Evolutionary conservation across 2,797 vertebrate genomes (phyloP).

Genomic region (Thaleichthys pacificus): DNA sequence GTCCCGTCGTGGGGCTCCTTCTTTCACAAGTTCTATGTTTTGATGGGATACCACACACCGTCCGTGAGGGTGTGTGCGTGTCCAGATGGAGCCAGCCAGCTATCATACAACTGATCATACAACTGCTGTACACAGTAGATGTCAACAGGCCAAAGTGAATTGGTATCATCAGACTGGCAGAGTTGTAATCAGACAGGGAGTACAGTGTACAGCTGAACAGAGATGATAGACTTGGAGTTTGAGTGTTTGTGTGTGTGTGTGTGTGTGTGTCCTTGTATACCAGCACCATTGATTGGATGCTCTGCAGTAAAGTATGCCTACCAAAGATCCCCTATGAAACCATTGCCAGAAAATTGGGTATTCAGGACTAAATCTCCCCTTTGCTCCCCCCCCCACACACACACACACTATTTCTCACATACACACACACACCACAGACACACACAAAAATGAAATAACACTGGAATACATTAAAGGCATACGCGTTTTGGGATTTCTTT

Average conservation of each 20-base stretch:
- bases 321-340: conserved; percentile 61
- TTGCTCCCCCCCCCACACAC: not conserved
- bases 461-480: no score
- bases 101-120: no score
- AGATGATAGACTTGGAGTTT: not conserved
- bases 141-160: not conserved
- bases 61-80: not conserved
- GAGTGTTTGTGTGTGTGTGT: not conserved
- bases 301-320: conserved; percentile 57
- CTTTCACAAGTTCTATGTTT: conserved; percentile 1
- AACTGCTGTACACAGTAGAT: not conserved
- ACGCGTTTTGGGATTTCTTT: no score
- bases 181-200: conserved; percentile 1
- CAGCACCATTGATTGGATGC: not conserved
- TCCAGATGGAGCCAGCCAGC: not conserved
- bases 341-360: not conserved
- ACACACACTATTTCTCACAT: no score
- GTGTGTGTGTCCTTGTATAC: not conserved
- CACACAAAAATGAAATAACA: no score
- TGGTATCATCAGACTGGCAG: conserved; percentile 5
- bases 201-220: not conserved
- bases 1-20: conserved; percentile 17
- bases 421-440: no score
- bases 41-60: not conserved
- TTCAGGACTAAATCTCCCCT: not conserved